These are phyloP conservation scores for Esox lucius DNA, from an alignment of 2,797 vertebrate species.

Conservation along the genomic window DNA sequence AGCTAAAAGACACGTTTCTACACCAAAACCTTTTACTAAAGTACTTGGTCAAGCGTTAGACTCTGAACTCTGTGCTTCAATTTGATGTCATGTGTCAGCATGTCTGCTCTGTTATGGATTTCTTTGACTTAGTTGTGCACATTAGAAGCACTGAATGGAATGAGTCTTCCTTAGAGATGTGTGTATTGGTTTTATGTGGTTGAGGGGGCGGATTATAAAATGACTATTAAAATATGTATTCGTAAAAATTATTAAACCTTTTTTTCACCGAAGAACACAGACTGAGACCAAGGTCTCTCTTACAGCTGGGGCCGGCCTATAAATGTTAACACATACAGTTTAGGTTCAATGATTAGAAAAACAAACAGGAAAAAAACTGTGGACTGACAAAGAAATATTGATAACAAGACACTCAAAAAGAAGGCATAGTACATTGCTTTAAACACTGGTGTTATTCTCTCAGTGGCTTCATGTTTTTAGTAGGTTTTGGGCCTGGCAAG, in stretches of 20 bases:
- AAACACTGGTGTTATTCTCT: too few relatives aligned
- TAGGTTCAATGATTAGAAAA: too few relatives aligned
- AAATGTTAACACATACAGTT: too few relatives aligned
- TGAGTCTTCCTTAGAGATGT: background rate
- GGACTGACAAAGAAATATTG: too few relatives aligned
- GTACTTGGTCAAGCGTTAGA: background rate
- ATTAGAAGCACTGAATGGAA: background rate
- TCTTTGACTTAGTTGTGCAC: constrained; percentile 38
- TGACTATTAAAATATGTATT: background rate
- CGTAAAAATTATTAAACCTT: background rate
- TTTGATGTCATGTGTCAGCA: constrained; percentile 42
- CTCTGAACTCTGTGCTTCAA: constrained; percentile 1
- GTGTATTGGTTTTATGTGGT: background rate
- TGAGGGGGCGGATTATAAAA: background rate
- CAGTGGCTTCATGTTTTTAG: too few relatives aligned
- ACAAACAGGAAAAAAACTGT: too few relatives aligned
- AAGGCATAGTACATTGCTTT: too few relatives aligned
- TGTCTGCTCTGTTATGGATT: constrained; percentile 42
- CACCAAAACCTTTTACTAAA: background rate
- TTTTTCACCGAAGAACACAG: too few relatives aligned
- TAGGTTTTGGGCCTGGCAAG: too few relatives aligned
- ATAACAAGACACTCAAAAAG: too few relatives aligned
- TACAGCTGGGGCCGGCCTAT: too few relatives aligned
- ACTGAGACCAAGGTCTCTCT: too few relatives aligned
- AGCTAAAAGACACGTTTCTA: background rate